Evolutionary conservation across 2,888 invertebrate species (phyloP).

Genomic region (Drosophila pseudotalamancana): DNA sequence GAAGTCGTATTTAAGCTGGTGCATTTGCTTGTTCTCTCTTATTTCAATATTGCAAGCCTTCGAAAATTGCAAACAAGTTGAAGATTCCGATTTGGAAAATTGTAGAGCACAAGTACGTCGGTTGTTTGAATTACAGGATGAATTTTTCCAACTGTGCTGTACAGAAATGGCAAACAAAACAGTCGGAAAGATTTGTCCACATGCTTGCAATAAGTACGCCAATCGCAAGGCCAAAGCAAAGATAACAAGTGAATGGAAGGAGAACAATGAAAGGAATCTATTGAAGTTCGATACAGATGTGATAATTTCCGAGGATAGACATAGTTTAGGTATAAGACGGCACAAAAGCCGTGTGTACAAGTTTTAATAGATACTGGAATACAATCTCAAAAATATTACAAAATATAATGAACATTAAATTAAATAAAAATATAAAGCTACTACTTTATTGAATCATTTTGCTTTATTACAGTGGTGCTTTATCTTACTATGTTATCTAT

Average conservation of each 20-base stretch:
- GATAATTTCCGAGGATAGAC: background rate
- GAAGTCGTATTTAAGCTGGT: background rate
- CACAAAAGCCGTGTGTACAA: too few species aligned
- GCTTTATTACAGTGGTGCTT: too few species aligned
- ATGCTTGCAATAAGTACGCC: background rate
- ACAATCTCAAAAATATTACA: too few species aligned
- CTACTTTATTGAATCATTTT: too few species aligned
- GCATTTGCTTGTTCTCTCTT: background rate
- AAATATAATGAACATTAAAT: too few species aligned
- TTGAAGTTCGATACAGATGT: background rate
- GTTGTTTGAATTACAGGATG: slow-evolving; percentile 3
- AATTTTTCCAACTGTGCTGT: background rate
- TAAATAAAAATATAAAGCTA: too few species aligned
- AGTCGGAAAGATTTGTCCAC: background rate
- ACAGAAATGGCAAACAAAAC: background rate
- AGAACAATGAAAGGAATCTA: background rate
- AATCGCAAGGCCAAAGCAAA: background rate
- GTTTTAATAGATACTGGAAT: too few species aligned
- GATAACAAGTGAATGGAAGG: background rate
- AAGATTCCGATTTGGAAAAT: background rate
- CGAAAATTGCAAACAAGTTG: background rate
- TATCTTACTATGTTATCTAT: too few species aligned
- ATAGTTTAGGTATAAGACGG: background rate
- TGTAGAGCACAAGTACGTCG: background rate
- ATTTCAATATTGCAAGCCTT: background rate